Base-by-base conservation (phyloP, 2,888 invertebrate genomes). In the Gastracanthus pulcherrimus region DNA sequence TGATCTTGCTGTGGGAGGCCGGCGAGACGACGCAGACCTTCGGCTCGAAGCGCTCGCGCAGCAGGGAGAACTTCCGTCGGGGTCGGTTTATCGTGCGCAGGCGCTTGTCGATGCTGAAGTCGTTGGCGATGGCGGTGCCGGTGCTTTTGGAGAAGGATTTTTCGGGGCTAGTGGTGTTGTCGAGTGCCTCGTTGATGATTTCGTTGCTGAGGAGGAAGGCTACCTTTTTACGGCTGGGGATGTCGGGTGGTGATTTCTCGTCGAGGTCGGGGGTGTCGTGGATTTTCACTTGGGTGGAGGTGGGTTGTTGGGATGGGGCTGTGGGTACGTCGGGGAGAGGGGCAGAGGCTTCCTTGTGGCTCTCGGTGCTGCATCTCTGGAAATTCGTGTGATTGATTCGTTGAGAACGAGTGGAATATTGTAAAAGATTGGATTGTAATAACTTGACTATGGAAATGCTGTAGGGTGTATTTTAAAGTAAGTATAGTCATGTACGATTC, bases 11-110 rank as follows among this genome's bases (percentile, higher is more conserved):
- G 29, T 41, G 72, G 41, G 9, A 31, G 5, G 45, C 71, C n/a
- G 86, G 84, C 1, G 85, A 84, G 0, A 86, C 85, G 0, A 85
- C 83, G 31, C 86, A 87, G 45, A 87, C 85, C 87, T 92, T 92
- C 29, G 93, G 93, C 88, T 94, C 94, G 89, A 94, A 94, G 82
- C 92, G 92, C 86, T 94, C 94, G 85, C 94, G 92, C 23, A 94
- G 87, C 78, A 94, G 92, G 3, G 94, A 94, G 89, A 94, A 94
- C 87, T 94, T 94, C 84, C 94, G 90, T 79, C 93, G 92, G 0
- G 94, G 93, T 87, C 92, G 92, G 84, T 90, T 92, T 81, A 86
- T 77, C 0, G 83, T 19, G 62, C 74, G 85, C 62, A 72, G 82
- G 31, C 83, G 84, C 51, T 85, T 87, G 0, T 88, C 86, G 13